Percentiles rank a stretch among this genome's conserved stretches.
Evolutionary conservation across 2,797 vertebrate species (phyloP).

Genomic region (Falco biarmicus): DNA sequence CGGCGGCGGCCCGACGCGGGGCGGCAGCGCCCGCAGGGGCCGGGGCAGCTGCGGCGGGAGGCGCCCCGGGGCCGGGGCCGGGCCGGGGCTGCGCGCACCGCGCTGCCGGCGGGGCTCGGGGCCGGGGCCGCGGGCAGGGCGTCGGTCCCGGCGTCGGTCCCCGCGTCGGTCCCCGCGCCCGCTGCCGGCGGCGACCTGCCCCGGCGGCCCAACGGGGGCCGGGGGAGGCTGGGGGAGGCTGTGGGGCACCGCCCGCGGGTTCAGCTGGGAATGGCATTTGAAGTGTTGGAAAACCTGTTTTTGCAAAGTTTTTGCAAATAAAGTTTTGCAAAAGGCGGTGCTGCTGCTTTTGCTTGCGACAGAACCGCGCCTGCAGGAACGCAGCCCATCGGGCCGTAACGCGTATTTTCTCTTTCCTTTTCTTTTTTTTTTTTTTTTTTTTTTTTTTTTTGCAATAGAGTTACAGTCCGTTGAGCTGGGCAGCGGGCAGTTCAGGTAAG

Average conservation of each 20-base stretch:
- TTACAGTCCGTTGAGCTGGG: neutral
- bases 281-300: neutral
- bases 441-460: neutral
- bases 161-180: too few species aligned
- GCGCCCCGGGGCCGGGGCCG: rapidly evolving
- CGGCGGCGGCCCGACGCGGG: neutral
- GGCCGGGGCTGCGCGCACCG: neutral
- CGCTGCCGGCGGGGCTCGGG: neutral
- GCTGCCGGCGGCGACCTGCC: too few species aligned
- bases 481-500: neutral
- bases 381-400: neutral
- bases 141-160: too few species aligned
- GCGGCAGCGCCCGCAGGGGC: neutral
- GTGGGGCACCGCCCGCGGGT: rapidly evolving
- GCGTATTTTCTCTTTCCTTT: neutral
- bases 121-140: too few species aligned
- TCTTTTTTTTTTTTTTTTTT: neutral
- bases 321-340: rapidly evolving
- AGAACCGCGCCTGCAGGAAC: neutral
- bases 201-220: too few species aligned
- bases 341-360: neutral
- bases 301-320: too few species aligned
- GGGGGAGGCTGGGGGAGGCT: too few species aligned
- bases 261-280: rapidly evolving
- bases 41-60: neutral